These are phyloP conservation scores for Oreonectes daqikongensis DNA, from an alignment of 2,797 vertebrate genomes.

Conservation along the genomic window DNA sequence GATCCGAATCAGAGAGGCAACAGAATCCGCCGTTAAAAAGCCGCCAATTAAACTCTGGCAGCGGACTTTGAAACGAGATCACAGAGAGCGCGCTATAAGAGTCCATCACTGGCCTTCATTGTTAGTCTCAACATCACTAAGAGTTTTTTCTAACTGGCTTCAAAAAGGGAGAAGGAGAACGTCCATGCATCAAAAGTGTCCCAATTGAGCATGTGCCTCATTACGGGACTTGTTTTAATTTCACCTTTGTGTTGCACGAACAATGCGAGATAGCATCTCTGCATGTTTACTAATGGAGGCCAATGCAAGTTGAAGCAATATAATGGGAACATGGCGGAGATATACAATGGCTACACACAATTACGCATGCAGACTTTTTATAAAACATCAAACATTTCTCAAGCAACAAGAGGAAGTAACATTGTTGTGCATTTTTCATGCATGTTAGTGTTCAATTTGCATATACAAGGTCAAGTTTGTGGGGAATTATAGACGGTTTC, in stretches of 20 bases:
- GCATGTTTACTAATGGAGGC: conserved; percentile 31
- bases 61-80: conserved; percentile 56
- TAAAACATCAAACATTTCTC: not conserved
- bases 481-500: no score
- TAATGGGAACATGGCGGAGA: conserved; percentile 29
- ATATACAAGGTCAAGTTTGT: no score
- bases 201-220: conserved; percentile 51
- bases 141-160: conserved; percentile 46
- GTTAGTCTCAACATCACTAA: conserved; percentile 38
- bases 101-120: conserved; percentile 42
- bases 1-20: conserved; percentile 4
- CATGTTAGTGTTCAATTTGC: not conserved
- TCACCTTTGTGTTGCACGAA: conserved; percentile 38
- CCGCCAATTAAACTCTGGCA: conserved; percentile 45
- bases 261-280: conserved; percentile 37
- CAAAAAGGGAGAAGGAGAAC: conserved; percentile 30
- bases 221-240: conserved; percentile 39
- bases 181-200: conserved; percentile 29
- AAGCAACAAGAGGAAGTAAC: not conserved
- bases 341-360: not conserved
- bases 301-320: not conserved
- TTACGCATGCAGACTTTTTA: not conserved
- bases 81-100: conserved; percentile 42
- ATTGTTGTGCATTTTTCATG: no score
- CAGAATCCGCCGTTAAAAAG: conserved; percentile 44